Evolutionary conservation across 2,113 vertebrate species (phyloP), one percentile per base, ranked within the genome.

Genomic region (Cairina moschata): DNA sequence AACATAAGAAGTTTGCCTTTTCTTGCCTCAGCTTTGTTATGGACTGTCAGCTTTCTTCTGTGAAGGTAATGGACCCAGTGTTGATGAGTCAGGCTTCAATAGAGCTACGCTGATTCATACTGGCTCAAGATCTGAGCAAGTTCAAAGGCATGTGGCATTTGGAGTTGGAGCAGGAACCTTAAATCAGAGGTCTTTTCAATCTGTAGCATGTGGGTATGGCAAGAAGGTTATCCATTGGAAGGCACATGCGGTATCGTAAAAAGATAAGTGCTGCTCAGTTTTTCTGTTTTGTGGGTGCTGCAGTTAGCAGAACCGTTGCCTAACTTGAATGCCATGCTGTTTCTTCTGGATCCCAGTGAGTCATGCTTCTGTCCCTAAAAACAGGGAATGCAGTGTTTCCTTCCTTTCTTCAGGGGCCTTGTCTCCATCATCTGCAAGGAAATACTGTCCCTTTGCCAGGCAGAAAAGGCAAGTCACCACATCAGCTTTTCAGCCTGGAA

Each of bases 401-500:
- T 90, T 67, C 68, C 32, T 72, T 94, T 58, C 54, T 83, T 62
- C 42, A 48, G 16, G 12, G 54, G 7, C n/a, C 34, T 76, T 92
- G 78, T 68, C 68, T 63, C 40, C 67, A 50, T 7, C 73, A 50
- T 16, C 31, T 66, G 34, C 32, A 40, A 63, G 54, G 42, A 80
- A 75, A 72, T 44, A 32, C 36, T 40, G 38, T 80, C 29, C 22
- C 16, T 81, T 58, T 83, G 67, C 31, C 62, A 91, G 67, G 8
- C 52, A 83, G 56, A 90, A 83, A 86, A 90, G 52, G 26, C 63
- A 89, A 79, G 40, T 65, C 66, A 69, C 73, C 56, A 40, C 52
- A 60, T 55, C 31, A 86, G 77, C 67, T 83, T 90, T 83, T 71
- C 67, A 62, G 32, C 15, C 68, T 90, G 92, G 89, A 95, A 56